Conservation (phyloP, 2,113 vertebrate species). For the Sus scrofa region T2T-Sscrofa CM000819.6:12885501-12886000, state of each 20-base stretch:
- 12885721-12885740: not conserved
- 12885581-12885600: not conserved
- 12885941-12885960: not conserved
- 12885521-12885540: not conserved
- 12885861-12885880: not conserved
- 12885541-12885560: not conserved
- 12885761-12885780: conserved; percentile 20
- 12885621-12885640: not conserved
- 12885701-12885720: not conserved
- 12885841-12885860: not conserved
- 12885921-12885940: not conserved
- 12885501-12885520: not conserved
- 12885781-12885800: not conserved
- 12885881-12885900: not conserved
- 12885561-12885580: not conserved
- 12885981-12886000: no score
- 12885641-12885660: not conserved
- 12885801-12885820: conserved; percentile 8
- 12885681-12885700: not conserved
- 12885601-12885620: not conserved
- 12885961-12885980: not conserved
- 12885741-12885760: not conserved
- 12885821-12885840: conserved; percentile 20
- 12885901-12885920: not conserved
- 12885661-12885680: not conserved